These are phyloP conservation scores for Buathra laborator DNA, from an alignment of 2,888 invertebrate species.

Conservation along the genomic window DNA sequence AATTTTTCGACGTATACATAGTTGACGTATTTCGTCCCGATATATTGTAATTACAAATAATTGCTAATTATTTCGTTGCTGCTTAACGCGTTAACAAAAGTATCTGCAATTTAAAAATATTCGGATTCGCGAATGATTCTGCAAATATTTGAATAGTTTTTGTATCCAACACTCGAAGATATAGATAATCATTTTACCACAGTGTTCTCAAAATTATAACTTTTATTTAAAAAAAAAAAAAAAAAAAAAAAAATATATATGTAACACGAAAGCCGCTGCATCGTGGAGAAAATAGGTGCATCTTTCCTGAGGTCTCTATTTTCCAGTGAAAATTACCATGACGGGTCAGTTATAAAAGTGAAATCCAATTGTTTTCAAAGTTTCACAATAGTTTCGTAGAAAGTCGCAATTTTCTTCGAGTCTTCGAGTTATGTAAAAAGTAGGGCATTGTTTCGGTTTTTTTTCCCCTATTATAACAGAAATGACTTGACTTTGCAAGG, in stretches of 20 bases:
- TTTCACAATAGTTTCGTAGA: constrained; percentile 6
- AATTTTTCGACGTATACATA: too few species aligned
- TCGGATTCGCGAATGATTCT: background rate
- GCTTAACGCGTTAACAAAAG: too few species aligned
- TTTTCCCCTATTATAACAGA: background rate
- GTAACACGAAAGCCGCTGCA: background rate
- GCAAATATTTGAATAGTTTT: background rate
- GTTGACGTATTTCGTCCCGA: too few species aligned
- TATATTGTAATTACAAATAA: too few species aligned
- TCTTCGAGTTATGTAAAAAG: background rate
- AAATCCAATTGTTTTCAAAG: background rate
- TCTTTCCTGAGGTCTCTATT: background rate
- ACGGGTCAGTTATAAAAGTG: constrained; percentile 9
- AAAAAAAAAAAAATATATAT: background rate
- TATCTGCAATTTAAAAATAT: too few species aligned
- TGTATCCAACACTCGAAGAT: background rate
- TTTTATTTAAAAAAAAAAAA: background rate
- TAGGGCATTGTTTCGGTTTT: background rate
- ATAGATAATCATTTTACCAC: background rate
- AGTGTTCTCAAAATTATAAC: background rate
- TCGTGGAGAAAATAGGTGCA: background rate
- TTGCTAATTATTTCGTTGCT: too few species aligned
- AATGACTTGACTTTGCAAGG: background rate
- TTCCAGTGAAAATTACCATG: background rate
- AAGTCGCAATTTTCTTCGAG: constrained; percentile 19